phyloP scores from a whole-genome alignment of 2,888 invertebrate species.

The Cryptus viduatorius region DNA sequence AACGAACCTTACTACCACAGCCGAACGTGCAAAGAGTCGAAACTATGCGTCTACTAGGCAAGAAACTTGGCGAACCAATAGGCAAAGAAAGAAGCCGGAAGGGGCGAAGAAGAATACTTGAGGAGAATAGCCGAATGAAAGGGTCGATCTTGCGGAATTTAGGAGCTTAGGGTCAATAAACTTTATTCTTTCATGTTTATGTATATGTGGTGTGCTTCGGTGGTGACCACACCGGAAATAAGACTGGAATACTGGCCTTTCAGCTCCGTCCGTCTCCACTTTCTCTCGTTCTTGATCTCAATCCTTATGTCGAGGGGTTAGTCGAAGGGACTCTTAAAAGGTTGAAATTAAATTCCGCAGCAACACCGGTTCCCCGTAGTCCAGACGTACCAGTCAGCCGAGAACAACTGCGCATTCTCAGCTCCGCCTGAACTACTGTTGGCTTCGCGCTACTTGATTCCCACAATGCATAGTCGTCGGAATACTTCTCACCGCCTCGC shows the following conservation, averaged over 20 bases:
- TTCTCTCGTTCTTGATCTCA: slow-evolving; percentile 37
- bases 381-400: slow-evolving; percentile 67
- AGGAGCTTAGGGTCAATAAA: slow-evolving; percentile 23
- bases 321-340: slow-evolving; percentile 77
- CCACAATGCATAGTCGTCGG: slow-evolving; percentile 78
- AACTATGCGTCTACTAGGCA: not conserved
- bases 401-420: slow-evolving; percentile 59
- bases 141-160: slow-evolving; percentile 1
- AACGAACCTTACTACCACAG: slow-evolving; percentile 32
- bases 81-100: not conserved
- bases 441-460: slow-evolving; percentile 80
- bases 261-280: slow-evolving; percentile 17
- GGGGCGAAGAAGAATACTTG: not conserved
- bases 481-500: slow-evolving; percentile 41
- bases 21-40: slow-evolving; percentile 27
- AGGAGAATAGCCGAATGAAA: not conserved
- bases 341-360: slow-evolving; percentile 83
- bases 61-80: not conserved
- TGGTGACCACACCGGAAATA: slow-evolving; percentile 23
- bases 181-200: slow-evolving; percentile 25
- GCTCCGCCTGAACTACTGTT: slow-evolving; percentile 69
- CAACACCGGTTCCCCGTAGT: slow-evolving; percentile 40
- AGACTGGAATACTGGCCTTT: slow-evolving; percentile 34
- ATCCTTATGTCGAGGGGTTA: slow-evolving; percentile 33
- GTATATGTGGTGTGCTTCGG: not conserved